Evolutionary conservation across 2,888 invertebrate species (phyloP).

Genomic region (Xanthostigma xanthostigma): DNA sequence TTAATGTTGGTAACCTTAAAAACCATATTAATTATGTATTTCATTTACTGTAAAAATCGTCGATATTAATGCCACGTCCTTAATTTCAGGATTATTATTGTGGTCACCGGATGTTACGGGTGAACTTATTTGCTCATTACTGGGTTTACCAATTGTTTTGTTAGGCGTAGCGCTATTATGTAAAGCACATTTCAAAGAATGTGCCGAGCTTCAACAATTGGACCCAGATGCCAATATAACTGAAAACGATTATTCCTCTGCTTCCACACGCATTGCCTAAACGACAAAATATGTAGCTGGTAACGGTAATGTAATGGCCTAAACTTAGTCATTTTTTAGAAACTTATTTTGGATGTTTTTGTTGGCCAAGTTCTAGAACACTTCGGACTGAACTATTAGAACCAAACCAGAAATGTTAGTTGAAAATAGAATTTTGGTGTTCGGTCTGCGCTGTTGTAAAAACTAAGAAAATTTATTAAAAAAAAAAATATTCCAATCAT

Average conservation of each 20-base stretch:
- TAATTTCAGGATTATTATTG: slow-evolving; percentile 27
- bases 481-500: too few relatives aligned
- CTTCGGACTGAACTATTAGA: too few relatives aligned
- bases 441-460: too few relatives aligned
- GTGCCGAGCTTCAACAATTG: not conserved
- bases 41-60: too few relatives aligned
- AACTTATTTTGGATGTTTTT: too few relatives aligned
- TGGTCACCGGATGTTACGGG: slow-evolving; percentile 43
- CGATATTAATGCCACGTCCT: slow-evolving; percentile 1
- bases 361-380: too few relatives aligned
- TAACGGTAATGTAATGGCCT: too few relatives aligned
- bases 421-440: too few relatives aligned
- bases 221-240: not conserved
- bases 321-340: too few relatives aligned
- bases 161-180: slow-evolving; percentile 35
- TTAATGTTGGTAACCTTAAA: not conserved
- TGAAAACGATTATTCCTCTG: slow-evolving; percentile 4
- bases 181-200: slow-evolving; percentile 35
- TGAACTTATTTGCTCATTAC: slow-evolving; percentile 41
- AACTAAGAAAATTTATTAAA: too few relatives aligned
- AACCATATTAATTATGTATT: not conserved
- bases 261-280: slow-evolving; percentile 5
- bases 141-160: slow-evolving; percentile 40
- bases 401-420: too few relatives aligned
- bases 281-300: too few relatives aligned